A percentile compares a stretch with the other conserved stretches of the same genome.
Evolutionary conservation across 2,888 invertebrate genomes (phyloP).

Genomic region (Lamproptera curius): DNA sequence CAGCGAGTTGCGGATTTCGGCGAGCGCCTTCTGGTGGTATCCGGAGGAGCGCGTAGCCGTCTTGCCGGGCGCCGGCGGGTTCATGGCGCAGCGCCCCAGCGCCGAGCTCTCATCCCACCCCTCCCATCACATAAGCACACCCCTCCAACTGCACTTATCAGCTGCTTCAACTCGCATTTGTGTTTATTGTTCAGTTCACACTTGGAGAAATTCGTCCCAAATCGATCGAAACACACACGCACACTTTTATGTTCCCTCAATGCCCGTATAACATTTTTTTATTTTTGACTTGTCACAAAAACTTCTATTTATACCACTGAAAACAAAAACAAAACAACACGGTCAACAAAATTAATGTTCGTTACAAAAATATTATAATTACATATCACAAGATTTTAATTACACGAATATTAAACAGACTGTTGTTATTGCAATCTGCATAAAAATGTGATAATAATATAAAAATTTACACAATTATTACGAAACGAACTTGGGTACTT

Average conservation of each 20-base stretch:
- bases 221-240: slow-evolving; percentile 2
- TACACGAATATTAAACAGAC: background rate
- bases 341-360: background rate
- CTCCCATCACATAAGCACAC: slow-evolving; percentile 68
- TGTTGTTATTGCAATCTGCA: slow-evolving; percentile 16
- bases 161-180: slow-evolving; percentile 42
- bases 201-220: slow-evolving; percentile 2
- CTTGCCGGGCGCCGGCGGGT: slow-evolving; percentile 80
- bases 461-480: background rate
- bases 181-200: slow-evolving; percentile 21
- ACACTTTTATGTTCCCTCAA: slow-evolving; percentile 11
- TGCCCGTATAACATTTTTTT: slow-evolving; percentile 11
- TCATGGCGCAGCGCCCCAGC: slow-evolving; percentile 80
- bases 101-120: slow-evolving; percentile 74
- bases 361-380: background rate
- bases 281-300: background rate
- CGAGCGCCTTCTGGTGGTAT: slow-evolving; percentile 92
- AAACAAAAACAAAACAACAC: slow-evolving; percentile 10
- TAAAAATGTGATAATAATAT: slow-evolving; percentile 15
- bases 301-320: slow-evolving; percentile 10
- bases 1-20: slow-evolving; percentile 90
- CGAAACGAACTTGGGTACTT: slow-evolving; percentile 32
- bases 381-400: background rate
- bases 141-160: slow-evolving; percentile 48
- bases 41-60: slow-evolving; percentile 85